Base-by-base conservation (phyloP, 2,113 vertebrate genomes). In the Pygathrix nemaeus region DNA sequence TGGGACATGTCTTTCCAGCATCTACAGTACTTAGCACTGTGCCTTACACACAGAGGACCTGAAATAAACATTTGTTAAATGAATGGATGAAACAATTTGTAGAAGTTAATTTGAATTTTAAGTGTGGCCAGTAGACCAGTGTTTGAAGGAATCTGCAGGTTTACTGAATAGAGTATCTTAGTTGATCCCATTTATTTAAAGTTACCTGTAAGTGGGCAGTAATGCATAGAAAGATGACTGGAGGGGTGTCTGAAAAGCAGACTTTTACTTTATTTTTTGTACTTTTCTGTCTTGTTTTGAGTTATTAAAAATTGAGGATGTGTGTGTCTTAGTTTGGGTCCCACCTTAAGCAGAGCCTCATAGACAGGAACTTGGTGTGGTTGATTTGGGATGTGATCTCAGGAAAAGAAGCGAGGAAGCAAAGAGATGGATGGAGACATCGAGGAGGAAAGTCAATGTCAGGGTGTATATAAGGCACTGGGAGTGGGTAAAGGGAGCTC, bases 281-380 rank as follows among this genome's bases (percentile, higher is more conserved):
- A 86, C 35, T 84, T 79, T 85, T 97, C 21, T 64, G 16, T 92
- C 85, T 86, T 78, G 45, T 66, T 88, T 43, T 92, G 61, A 55
- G 20, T 18, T 59, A 91, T 70, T 73, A 52, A 61, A 94, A 92
- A 57, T 25, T 9, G 8, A 43, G 25, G 64, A 57, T 72, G 16
- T 1, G 0, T 66, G 35, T 61, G 10, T 83, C 52, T 81, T 94
- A 25, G 9, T 45, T 23, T 64, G 86, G 32, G 30, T 52, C 4
- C 32, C 18, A 43, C 66, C 52, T 78, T 11, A 81, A 72, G 23
- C 23, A 72, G 82, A 76, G 16, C 45, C 35, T 80, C 38, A 14
- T 38, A 82, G 73, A 68, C 13, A 76, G 89, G 68, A 35, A 38
- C 25, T 79, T 90, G 78, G 35, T 43, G 4, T 61, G 8, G 35